Percentiles rank a stretch among this genome's conserved stretches.
Conservation (phyloP, 2,113 vertebrate species). For the Odocoileus virginianus region DNA sequence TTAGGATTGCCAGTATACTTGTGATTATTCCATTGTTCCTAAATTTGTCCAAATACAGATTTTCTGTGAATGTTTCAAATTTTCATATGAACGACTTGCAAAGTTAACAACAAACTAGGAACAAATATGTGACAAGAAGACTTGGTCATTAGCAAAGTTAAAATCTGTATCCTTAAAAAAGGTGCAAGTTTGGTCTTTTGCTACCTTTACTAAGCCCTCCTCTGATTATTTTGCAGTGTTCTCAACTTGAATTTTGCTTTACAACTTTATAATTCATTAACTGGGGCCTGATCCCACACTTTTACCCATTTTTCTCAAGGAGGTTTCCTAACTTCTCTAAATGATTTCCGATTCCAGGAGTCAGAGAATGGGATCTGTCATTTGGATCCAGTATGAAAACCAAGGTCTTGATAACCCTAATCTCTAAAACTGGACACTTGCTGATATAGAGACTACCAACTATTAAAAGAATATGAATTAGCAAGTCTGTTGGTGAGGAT, state of each 20-base stretch:
- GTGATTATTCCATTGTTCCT: neutral
- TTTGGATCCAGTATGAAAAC: neutral
- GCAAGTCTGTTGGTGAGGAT: neutral
- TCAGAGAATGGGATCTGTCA: neutral
- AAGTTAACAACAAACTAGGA: neutral
- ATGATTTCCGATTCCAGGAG: neutral
- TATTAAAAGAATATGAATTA: neutral
- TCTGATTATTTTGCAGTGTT: neutral
- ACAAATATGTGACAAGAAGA: neutral
- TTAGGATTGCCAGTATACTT: neutral
- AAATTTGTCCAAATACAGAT: neutral
- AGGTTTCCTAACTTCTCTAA: neutral
- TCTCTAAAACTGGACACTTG: neutral
- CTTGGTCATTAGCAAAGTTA: neutral
- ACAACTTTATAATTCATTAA: neutral
- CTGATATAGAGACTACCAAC: neutral
- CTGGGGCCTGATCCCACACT: neutral
- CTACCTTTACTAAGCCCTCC: neutral
- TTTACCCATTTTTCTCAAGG: neutral
- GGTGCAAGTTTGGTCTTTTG: neutral
- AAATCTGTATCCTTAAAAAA: neutral
- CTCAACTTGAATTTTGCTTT: neutral
- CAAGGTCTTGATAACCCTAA: neutral
- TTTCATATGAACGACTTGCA: neutral
- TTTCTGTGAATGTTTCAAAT: conserved; percentile 3